Conservation (phyloP, 2,888 invertebrate genomes). For the Heliconius aoede region DNA sequence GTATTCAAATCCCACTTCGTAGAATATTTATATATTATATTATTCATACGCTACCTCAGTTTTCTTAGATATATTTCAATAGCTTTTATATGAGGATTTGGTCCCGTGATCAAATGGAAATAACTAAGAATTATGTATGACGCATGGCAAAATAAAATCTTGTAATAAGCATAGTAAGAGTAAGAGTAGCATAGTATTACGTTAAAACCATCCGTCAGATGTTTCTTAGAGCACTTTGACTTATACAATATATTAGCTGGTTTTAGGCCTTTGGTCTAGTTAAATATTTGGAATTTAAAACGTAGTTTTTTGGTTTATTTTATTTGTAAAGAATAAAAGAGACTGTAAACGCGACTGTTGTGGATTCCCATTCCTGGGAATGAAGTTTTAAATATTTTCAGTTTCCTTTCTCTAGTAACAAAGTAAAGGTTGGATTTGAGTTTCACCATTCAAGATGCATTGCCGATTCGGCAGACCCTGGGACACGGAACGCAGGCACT, state of each 20-base stretch:
- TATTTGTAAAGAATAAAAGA: too few relatives aligned
- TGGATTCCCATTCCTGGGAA: too few relatives aligned
- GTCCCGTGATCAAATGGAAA: background rate
- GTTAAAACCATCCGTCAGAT: constrained; percentile 44
- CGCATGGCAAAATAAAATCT: background rate
- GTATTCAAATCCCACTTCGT: background rate
- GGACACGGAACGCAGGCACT: too few relatives aligned
- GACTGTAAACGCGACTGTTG: too few relatives aligned
- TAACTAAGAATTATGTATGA: background rate
- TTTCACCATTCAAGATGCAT: too few relatives aligned
- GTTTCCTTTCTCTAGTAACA: too few relatives aligned
- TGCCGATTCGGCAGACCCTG: too few relatives aligned
- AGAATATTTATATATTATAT: background rate
- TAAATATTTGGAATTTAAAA: background rate
- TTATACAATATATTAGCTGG: too few relatives aligned
- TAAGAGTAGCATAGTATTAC: constrained; percentile 40
- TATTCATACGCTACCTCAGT: background rate
- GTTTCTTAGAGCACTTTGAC: constrained; percentile 14
- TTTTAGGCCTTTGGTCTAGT: background rate
- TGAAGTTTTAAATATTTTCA: too few relatives aligned
- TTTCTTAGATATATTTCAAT: background rate
- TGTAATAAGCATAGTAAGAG: constrained; percentile 28
- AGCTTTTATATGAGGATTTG: background rate
- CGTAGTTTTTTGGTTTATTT: too few relatives aligned
- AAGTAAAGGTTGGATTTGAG: too few relatives aligned